Conservation (phyloP, 2,888 invertebrate species). For the Ichneumoninae sp. region DNA sequence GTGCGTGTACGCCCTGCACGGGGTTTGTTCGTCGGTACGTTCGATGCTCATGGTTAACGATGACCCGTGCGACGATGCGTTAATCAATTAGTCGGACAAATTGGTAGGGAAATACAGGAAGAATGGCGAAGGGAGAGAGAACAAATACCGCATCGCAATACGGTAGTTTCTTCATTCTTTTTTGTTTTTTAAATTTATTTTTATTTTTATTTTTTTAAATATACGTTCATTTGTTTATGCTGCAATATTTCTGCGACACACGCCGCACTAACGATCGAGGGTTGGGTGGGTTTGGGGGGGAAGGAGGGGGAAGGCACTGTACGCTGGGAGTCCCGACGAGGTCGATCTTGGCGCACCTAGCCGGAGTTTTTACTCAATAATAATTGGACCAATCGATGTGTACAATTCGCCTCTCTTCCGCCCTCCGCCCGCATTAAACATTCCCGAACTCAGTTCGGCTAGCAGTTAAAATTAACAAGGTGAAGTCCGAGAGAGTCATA, state of each 20-base stretch:
- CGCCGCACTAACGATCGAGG: not conserved
- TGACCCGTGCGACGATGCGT: conserved; percentile 53
- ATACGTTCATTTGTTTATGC: conserved; percentile 15
- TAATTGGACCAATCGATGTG: conserved; percentile 65
- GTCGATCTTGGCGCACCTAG: conserved; percentile 46
- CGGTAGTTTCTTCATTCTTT: conserved; percentile 6
- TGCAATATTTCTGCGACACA: conserved; percentile 12
- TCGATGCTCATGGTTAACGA: conserved; percentile 52
- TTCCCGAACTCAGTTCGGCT: conserved; percentile 36
- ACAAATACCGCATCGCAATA: not conserved
- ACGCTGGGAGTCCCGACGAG: not conserved
- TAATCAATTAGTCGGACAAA: conserved; percentile 62
- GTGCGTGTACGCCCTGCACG: not conserved
- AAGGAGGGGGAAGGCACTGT: not conserved
- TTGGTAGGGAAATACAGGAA: conserved; percentile 40
- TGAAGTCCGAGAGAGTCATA: conserved; percentile 47
- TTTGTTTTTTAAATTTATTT: not conserved
- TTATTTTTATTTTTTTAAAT: too few species aligned
- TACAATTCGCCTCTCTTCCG: conserved; percentile 30
- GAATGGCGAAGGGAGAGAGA: conserved; percentile 8
- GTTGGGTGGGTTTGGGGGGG: too few species aligned
- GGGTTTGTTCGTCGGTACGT: conserved; percentile 38
- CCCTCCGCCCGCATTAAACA: conserved; percentile 43
- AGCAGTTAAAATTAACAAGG: conserved; percentile 66
- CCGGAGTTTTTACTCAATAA: conserved; percentile 55